Evolutionary conservation across 2,888 invertebrate species (phyloP).

Genomic region (Cyrtodaria siliqua): DNA sequence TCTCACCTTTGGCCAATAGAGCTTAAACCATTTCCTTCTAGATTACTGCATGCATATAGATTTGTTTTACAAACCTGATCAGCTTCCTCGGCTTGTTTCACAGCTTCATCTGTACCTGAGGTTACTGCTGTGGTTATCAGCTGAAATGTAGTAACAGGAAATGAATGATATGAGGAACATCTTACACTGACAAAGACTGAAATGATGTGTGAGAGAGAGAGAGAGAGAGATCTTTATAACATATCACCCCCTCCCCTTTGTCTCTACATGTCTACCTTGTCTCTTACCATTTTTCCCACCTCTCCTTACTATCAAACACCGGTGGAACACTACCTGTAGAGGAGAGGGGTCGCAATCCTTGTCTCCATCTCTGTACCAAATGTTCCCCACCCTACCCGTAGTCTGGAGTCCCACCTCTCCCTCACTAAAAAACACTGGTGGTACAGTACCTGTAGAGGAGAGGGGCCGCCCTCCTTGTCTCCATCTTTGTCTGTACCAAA

Average conservation of each 20-base stretch:
- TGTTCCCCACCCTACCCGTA: slow-evolving; percentile 77
- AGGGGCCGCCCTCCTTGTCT: slow-evolving; percentile 70
- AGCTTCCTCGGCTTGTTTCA: slow-evolving; percentile 66
- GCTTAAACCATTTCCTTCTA: no score
- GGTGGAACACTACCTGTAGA: slow-evolving; percentile 81
- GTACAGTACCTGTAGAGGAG: slow-evolving; percentile 83
- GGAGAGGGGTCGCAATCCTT: slow-evolving; percentile 77
- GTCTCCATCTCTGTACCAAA: slow-evolving; percentile 64
- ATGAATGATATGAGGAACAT: no score
- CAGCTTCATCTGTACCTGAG: slow-evolving; percentile 74
- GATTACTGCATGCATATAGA: no score
- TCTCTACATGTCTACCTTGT: no score
- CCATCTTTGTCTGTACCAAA: slow-evolving; percentile 72
- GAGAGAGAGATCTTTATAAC: no score
- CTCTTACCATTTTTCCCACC: no score
- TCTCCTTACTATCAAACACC: no score
- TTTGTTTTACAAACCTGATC: slow-evolving; percentile 25
- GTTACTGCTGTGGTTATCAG: slow-evolving; percentile 78
- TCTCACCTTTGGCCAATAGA: no score
- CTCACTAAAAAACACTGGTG: no score
- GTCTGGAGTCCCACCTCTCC: slow-evolving; percentile 64
- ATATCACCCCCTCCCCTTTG: no score
- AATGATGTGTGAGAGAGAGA: no score
- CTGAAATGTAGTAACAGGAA: slow-evolving; percentile 66
- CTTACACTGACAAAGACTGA: no score